A percentile compares a stretch with the other conserved stretches of the same genome.
These are phyloP conservation scores for Protula sp. DNA, from an alignment of 2,888 invertebrate species.

Conservation along the genomic window DNA sequence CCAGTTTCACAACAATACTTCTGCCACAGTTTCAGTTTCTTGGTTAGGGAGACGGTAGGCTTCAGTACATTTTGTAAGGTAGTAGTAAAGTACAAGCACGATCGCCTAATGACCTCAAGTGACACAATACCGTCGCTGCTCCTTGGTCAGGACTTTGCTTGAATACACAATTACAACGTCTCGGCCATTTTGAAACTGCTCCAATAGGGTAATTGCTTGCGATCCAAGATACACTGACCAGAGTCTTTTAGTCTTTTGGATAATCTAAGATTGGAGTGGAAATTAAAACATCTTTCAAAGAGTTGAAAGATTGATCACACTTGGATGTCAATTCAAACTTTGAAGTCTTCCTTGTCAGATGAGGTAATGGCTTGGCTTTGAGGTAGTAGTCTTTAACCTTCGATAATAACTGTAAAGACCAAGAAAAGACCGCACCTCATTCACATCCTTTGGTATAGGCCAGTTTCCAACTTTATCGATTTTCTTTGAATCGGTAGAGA, in stretches of 20 bases:
- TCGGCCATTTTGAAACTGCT: slow-evolving; percentile 3
- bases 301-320: slow-evolving; percentile 8
- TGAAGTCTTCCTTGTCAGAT: slow-evolving; percentile 3
- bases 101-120: slow-evolving; percentile 20
- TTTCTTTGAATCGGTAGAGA: no score
- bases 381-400: neutral
- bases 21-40: slow-evolving; percentile 20
- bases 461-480: no score
- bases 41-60: slow-evolving; percentile 9
- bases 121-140: slow-evolving; percentile 2
- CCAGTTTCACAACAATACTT: slow-evolving; percentile 20
- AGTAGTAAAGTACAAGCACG: slow-evolving; percentile 24
- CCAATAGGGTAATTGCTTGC: slow-evolving; percentile 1
- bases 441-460: no score
- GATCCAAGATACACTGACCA: neutral
- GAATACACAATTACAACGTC: slow-evolving; percentile 10
- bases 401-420: slow-evolving; percentile 4
- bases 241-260: neutral
- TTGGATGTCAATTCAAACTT: no score
- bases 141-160: slow-evolving; percentile 1
- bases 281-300: slow-evolving; percentile 3
- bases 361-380: neutral
- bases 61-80: slow-evolving; percentile 23
- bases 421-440: slow-evolving; percentile 4
- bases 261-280: slow-evolving; percentile 11